Evolutionary conservation across 2,888 invertebrate species (phyloP).

Genomic region (Tinea trinotella): DNA sequence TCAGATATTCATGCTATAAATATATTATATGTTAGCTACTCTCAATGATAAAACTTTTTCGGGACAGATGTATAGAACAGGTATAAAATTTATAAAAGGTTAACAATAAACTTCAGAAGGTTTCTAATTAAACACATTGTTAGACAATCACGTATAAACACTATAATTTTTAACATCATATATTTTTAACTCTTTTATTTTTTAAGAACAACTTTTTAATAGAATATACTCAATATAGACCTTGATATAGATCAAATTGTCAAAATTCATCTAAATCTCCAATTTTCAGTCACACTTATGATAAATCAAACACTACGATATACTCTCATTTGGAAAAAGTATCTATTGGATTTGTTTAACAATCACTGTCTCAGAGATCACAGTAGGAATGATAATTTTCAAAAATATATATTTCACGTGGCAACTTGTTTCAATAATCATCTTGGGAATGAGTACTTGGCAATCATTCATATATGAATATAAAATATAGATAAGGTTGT

Average conservation of each 20-base stretch:
- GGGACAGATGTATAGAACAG: too few relatives aligned
- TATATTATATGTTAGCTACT: too few relatives aligned
- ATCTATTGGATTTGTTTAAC: neutral
- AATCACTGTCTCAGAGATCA: conserved; percentile 27
- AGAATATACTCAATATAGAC: neutral
- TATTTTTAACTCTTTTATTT: neutral
- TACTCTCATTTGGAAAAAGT: conserved; percentile 17
- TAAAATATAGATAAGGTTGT: conserved; percentile 68
- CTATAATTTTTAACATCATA: neutral
- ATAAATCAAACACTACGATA: conserved; percentile 16
- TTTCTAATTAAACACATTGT: neutral
- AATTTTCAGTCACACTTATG: conserved; percentile 1
- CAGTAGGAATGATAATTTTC: conserved; percentile 25
- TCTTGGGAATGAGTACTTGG: neutral
- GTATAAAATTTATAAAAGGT: too few relatives aligned
- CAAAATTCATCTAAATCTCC: neutral
- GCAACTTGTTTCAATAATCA: conserved; percentile 26
- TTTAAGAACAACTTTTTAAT: neutral
- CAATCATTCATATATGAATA: conserved; percentile 29
- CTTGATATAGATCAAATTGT: neutral
- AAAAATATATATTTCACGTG: conserved; percentile 22
- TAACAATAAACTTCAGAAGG: too few relatives aligned
- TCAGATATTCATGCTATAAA: too few relatives aligned
- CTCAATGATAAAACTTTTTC: too few relatives aligned
- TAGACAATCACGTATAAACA: conserved; percentile 13